phyloP scores from a whole-genome alignment of 2,113 vertebrate genomes.

The Smithornis capensis region DNA sequence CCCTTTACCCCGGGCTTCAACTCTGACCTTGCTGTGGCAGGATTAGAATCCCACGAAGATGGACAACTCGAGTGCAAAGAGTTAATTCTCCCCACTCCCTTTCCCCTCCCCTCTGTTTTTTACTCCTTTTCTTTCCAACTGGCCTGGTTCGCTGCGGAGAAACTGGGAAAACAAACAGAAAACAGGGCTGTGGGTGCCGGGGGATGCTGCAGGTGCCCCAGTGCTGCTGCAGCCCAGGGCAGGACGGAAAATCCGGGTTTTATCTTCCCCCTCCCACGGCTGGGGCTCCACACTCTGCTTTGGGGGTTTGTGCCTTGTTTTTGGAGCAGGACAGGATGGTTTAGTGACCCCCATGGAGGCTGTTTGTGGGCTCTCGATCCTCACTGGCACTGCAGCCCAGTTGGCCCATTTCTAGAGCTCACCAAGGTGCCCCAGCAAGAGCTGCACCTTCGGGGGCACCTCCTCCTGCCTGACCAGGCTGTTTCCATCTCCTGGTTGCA shows the following conservation, averaged over 20 bases:
- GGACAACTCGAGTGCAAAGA: conserved; percentile 4
- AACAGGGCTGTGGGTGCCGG: neutral
- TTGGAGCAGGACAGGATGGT: neutral
- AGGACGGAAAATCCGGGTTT: neutral
- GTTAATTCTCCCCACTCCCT: neutral
- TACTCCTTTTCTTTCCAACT: conserved; percentile 36
- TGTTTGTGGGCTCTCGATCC: neutral
- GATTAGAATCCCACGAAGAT: conserved; percentile 4
- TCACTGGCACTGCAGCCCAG: fast-evolving
- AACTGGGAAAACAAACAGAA: conserved; percentile 26
- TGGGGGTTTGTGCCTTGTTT: fast-evolving
- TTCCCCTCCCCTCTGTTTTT: neutral
- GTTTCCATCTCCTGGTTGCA: neutral
- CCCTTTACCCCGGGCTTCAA: conserved; percentile 8
- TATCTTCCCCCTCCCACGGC: fast-evolving
- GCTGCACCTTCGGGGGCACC: neutral
- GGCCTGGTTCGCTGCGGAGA: conserved; percentile 39
- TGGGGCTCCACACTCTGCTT: fast-evolving
- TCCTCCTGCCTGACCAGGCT: neutral
- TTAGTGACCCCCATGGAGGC: neutral
- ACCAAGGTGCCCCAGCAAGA: neutral
- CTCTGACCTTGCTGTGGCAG: conserved; percentile 32
- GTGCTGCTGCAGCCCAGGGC: neutral
- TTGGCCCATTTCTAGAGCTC: fast-evolving
- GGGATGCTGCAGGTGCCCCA: neutral